Conservation (phyloP, 2,888 invertebrate genomes). For the Chorisops tibialis region DNA sequence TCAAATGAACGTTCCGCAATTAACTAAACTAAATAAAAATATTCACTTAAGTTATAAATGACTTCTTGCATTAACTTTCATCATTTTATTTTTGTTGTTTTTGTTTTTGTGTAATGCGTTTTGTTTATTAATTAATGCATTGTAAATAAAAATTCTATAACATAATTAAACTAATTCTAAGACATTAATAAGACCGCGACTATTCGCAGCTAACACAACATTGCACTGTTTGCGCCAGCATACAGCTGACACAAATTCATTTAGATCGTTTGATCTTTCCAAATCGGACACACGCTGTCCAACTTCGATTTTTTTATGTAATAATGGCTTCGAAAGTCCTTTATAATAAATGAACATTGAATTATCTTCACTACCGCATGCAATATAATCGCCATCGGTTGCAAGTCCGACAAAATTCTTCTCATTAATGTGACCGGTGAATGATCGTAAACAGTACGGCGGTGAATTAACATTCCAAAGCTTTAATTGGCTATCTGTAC, state of each 20-base stretch:
- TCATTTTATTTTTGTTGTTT: too few species aligned
- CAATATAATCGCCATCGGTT: slow-evolving; percentile 87
- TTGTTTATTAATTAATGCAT: too few species aligned
- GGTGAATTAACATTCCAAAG: slow-evolving; percentile 80
- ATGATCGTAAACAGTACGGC: slow-evolving; percentile 76
- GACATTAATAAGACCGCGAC: slow-evolving; percentile 90
- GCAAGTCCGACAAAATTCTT: slow-evolving; percentile 95
- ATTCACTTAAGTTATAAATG: too few species aligned
- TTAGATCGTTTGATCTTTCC: slow-evolving; percentile 62
- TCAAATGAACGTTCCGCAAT: too few species aligned
- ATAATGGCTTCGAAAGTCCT: slow-evolving; percentile 79
- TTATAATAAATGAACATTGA: slow-evolving; percentile 89
- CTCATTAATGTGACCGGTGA: slow-evolving; percentile 89
- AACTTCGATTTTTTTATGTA: slow-evolving; percentile 83
- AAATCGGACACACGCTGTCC: slow-evolving; percentile 29
- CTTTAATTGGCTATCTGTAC: slow-evolving; percentile 86
- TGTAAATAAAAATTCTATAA: not conserved
- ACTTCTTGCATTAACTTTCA: too few species aligned
- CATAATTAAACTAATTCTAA: slow-evolving; percentile 64
- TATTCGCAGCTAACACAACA: slow-evolving; percentile 88
- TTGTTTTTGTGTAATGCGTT: too few species aligned
- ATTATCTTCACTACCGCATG: slow-evolving; percentile 94
- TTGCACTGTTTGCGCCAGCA: slow-evolving; percentile 86
- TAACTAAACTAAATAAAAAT: too few species aligned
- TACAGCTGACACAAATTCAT: slow-evolving; percentile 93